Conservation (phyloP, 2,797 vertebrate species). For the Hippopotamyrus pictus region DNA sequence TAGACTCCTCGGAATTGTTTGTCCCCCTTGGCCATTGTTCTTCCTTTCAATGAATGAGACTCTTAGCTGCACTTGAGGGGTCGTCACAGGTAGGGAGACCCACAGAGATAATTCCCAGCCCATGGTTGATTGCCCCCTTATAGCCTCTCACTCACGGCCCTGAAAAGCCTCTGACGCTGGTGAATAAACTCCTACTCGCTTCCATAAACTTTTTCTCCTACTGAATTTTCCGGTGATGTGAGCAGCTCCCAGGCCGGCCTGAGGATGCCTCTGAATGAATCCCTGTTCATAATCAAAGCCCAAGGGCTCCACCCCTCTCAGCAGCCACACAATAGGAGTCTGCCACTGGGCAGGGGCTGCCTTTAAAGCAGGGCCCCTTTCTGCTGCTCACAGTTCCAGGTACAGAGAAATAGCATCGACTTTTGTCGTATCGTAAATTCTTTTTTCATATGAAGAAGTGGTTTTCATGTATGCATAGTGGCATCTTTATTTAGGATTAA, state of each 20-base stretch:
- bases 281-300: constrained; percentile 77
- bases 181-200: constrained; percentile 87
- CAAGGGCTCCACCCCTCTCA: constrained; percentile 61
- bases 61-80: constrained; percentile 85
- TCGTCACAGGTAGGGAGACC: constrained; percentile 49
- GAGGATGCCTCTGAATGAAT: constrained; percentile 76
- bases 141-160: constrained; percentile 74
- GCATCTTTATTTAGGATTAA: not conserved
- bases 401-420: constrained; percentile 17
- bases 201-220: constrained; percentile 89
- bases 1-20: constrained; percentile 94
- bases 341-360: constrained; percentile 26
- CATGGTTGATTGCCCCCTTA: constrained; percentile 93
- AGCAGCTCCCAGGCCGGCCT: constrained; percentile 71
- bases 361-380: constrained; percentile 22
- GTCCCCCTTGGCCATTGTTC: constrained; percentile 82
- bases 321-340: constrained; percentile 39
- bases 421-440: not conserved
- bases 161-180: constrained; percentile 78
- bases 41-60: constrained; percentile 71
- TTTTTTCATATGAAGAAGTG: not conserved
- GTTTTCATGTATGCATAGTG: not conserved
- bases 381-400: constrained; percentile 26
- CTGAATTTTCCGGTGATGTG: constrained; percentile 87
- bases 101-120: constrained; percentile 79